These are phyloP conservation scores for Schrankia costaestrigalis DNA, from an alignment of 2,888 invertebrate species.

Conservation along the genomic window DNA sequence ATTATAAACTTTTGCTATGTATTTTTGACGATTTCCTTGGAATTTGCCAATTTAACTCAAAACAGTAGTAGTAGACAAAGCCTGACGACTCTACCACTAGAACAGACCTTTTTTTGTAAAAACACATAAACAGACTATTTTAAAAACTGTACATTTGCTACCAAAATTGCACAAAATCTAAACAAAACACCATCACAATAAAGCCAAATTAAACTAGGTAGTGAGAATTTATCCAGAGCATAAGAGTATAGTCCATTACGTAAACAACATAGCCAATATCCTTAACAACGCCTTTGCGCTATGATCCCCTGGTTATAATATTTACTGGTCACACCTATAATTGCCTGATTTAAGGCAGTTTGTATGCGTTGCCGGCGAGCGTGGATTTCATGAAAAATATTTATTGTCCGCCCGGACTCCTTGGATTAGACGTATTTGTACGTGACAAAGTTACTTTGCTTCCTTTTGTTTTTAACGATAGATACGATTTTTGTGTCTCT, in stretches of 20 bases:
- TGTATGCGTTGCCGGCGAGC: slow-evolving; percentile 66
- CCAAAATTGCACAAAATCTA: too few species aligned
- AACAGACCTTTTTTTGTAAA: too few species aligned
- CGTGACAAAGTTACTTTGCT: slow-evolving; percentile 53
- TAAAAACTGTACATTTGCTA: too few species aligned
- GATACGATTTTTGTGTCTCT: slow-evolving; percentile 16
- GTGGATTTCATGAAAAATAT: slow-evolving; percentile 77
- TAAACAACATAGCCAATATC: slow-evolving; percentile 39
- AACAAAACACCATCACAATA: slow-evolving; percentile 20
- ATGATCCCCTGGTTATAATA: slow-evolving; percentile 71
- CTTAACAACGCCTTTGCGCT: slow-evolving; percentile 36
- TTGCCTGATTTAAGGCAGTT: slow-evolving; percentile 77
- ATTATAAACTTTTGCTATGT: too few species aligned
- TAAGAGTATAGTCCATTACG: slow-evolving; percentile 37
- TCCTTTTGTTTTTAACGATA: slow-evolving; percentile 36
- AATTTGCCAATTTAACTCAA: too few species aligned
- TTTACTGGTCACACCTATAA: slow-evolving; percentile 75
- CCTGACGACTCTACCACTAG: too few species aligned
- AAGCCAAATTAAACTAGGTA: slow-evolving; percentile 29
- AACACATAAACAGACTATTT: too few species aligned
- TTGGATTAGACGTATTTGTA: slow-evolving; percentile 75
- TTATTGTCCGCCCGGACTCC: slow-evolving; percentile 65
- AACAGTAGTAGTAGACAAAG: too few species aligned
- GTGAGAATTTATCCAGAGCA: slow-evolving; percentile 23
- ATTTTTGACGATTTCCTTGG: too few species aligned